A percentile compares a stretch with the other conserved stretches of the same genome.
Conservation (phyloP, 2,113 vertebrate genomes). For the Cacatua alba region DNA sequence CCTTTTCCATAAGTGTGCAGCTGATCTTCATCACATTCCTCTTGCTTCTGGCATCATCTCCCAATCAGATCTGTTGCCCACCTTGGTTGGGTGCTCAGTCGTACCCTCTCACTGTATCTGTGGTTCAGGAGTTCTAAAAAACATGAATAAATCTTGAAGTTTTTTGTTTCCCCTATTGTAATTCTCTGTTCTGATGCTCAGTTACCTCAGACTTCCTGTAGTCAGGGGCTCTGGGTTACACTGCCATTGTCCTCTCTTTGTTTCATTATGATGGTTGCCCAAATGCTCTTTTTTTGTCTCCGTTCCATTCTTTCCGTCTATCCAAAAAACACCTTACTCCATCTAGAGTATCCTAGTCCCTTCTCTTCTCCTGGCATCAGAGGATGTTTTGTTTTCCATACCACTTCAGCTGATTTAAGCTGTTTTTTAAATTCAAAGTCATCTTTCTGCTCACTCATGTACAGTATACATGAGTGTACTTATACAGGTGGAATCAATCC, state of each 20-base stretch:
- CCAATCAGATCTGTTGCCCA: background rate
- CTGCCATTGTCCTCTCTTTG: background rate
- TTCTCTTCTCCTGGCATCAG: background rate
- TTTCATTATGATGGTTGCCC: background rate
- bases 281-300: background rate
- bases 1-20: background rate
- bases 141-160: fast-evolving
- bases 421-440: background rate
- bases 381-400: background rate
- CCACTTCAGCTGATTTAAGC: background rate
- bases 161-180: background rate
- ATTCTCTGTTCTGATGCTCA: background rate
- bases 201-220: background rate
- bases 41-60: background rate
- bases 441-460: background rate
- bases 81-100: background rate
- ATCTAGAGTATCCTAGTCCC: background rate
- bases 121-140: background rate
- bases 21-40: background rate
- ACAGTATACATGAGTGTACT: background rate
- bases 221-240: background rate
- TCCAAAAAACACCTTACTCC: background rate
- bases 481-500: background rate
- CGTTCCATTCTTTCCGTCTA: background rate
- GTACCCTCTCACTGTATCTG: background rate